Evolutionary conservation across 53 echinoderm and acorn worm genomes (phyloP).

Genomic region (Apostichopus leukothele): DNA sequence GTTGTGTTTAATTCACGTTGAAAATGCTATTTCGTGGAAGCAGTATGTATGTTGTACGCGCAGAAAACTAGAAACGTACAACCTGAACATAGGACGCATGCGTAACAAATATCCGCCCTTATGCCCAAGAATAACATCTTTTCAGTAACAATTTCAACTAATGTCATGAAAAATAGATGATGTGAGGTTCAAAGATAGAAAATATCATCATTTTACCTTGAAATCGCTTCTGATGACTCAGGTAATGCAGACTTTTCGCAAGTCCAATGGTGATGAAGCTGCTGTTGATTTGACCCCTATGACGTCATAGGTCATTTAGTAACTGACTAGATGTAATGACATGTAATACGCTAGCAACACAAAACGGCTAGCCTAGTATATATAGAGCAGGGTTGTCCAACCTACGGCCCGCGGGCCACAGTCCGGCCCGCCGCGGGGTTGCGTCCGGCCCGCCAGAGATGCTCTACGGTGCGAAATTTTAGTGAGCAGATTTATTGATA

Average conservation of each 20-base stretch:
- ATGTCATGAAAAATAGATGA: not conserved
- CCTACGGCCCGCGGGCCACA: too few relatives aligned
- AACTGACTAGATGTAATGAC: too few relatives aligned
- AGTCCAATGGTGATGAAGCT: not conserved
- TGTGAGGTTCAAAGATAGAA: not conserved
- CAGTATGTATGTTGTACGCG: not conserved
- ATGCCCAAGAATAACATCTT: not conserved
- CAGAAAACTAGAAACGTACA: not conserved
- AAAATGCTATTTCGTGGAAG: constrained; percentile 25
- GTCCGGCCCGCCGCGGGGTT: too few relatives aligned
- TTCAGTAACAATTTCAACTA: not conserved
- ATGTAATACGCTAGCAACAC: too few relatives aligned
- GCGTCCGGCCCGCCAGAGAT: too few relatives aligned
- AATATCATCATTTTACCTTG: not conserved
- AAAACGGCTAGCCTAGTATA: too few relatives aligned
- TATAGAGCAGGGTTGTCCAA: too few relatives aligned
- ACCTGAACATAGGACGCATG: constrained; percentile 4
- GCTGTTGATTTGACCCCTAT: not conserved
- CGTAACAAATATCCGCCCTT: constrained; percentile 5
- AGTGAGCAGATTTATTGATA: too few relatives aligned
- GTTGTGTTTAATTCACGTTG: not conserved
- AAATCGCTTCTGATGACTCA: not conserved
- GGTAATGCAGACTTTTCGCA: constrained; percentile 12
- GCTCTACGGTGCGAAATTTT: too few relatives aligned
- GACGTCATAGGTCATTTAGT: not conserved